A percentile compares a stretch with the other conserved stretches of the same genome.
These are phyloP conservation scores for Semnopithecus entellus DNA, from an alignment of 2,113 vertebrate species.

Conservation along the genomic window DNA sequence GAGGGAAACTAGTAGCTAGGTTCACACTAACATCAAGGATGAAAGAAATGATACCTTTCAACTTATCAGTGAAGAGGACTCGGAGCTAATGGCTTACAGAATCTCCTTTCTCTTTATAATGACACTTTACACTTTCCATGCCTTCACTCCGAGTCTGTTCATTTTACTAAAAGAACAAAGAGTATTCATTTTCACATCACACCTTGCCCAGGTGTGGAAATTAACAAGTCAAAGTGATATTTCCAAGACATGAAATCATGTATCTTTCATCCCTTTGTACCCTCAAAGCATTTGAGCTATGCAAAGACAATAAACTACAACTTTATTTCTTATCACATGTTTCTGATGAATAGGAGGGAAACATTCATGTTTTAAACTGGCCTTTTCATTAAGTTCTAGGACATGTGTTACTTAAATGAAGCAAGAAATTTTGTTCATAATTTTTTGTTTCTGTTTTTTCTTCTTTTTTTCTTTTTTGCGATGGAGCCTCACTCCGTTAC, in stretches of 20 bases:
- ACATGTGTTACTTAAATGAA: not conserved
- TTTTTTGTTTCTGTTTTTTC: constrained; percentile 12
- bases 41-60: not conserved
- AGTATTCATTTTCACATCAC: constrained; percentile 46
- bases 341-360: constrained; percentile 8
- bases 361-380: constrained; percentile 54
- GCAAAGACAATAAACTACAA: not conserved
- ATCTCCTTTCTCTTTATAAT: not conserved
- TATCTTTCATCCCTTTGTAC: constrained; percentile 46
- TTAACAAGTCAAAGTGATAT: constrained; percentile 58
- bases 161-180: constrained; percentile 70
- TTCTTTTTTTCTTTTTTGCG: not conserved
- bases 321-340: constrained; percentile 33
- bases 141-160: constrained; percentile 58
- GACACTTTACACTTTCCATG: constrained; percentile 36
- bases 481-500: too few relatives aligned
- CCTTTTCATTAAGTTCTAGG: not conserved
- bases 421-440: not conserved
- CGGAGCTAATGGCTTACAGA: not conserved
- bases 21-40: not conserved
- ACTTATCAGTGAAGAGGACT: not conserved
- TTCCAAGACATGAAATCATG: not conserved
- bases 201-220: constrained; percentile 22
- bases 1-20: not conserved
- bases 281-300: constrained; percentile 51